Evolutionary conservation across 2,888 invertebrate species (phyloP), one percentile per base, ranked within the genome.

Genomic region (Archips xylosteana): DNA sequence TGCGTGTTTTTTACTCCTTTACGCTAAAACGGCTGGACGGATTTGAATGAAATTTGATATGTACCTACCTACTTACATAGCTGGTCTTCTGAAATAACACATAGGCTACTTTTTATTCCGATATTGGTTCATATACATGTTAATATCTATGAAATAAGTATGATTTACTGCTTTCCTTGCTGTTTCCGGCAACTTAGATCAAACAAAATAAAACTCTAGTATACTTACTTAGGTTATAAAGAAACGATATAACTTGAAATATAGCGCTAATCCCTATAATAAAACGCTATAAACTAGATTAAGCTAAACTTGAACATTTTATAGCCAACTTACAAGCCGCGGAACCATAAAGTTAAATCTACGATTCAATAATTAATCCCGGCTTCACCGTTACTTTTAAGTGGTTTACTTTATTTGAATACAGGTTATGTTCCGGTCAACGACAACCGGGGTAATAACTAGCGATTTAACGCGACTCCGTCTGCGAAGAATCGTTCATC

Each of bases 251-350:
- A 60, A 60, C 39, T 60, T 60, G 39, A 42, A 62, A 42, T 62
- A 65, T 51, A 13, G 36, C 64, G 34, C 13, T 49, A 64, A 47
- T 47, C 63, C 45, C 23, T 13, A 32, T 65, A 65, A 51, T 65
- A 63, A 63, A 47, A 47, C 62, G n/a, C 36, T 51, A 65, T 65
- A 65, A 65, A 51, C 9, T 47, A 23, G 34, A 64, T 64, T 64
- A 64, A 64, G 64, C 32, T 32, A 49, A 49, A 49, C 23, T 47
- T 64, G 32, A 64, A 49, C 49, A 49, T 64, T 64, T 49, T 49
- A 63, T 63, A 23, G 49, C 47, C 34, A 49, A 64, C 64, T 64
- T 64, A 64, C 49, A 49, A 64, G 49, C 15, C 39, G 34, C 15
- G 8, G 47, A 47, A 49, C n/a, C 54, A 23, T 54, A 54, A 54